Evolutionary conservation across 2,113 vertebrate species (phyloP), one percentile per base, ranked within the genome.

Genomic region (Ptilonorhynchus violaceus): DNA sequence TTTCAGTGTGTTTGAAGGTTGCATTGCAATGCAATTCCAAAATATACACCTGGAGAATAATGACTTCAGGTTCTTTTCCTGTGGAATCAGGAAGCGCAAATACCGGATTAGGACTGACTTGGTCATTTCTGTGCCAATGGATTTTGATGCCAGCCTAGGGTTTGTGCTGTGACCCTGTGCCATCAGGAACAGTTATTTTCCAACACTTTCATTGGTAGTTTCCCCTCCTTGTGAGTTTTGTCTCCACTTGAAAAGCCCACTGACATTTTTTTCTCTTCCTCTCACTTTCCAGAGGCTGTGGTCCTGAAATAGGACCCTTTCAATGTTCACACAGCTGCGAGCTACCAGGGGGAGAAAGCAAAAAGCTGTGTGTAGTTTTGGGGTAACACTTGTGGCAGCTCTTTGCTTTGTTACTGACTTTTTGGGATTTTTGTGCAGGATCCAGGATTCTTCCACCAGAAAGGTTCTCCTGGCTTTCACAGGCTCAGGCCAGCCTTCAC

Each of bases 201-300:
- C 33, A 55, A 2, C 1, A 0, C 22, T 92, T 85, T 31, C 46
- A 9, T 0, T 52, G 37, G 13, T 53, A 35, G 6, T 8, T 83
- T 83, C 7, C 14, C 11, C 3, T 72, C 56, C 42, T 63, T 22
- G 4, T 37, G 49, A 76, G 52, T 50, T 56, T 75, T 73, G 23
- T 53, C 64, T 79, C 53, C 5, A 1, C 47, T 79, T 67, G 56
- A 22, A 85, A 79, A 75, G 41, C 17, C 24, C 19, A 5, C 27
- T 83, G 58, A 53, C 42, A 47, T 76, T 58, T 67, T 46, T 47
- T 91, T 94, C 39, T 92, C 47, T 58, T 62, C 11, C 39, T 52
- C 17, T 67, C 18, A 5, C 62, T 88, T 83, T 83, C 72, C 37
- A 53, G 46, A 68, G 37, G 10, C 21, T 62, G 19, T 76, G 42